Evolutionary conservation across 2,888 invertebrate species (phyloP).

Genomic region (Cistogaster globosa): DNA sequence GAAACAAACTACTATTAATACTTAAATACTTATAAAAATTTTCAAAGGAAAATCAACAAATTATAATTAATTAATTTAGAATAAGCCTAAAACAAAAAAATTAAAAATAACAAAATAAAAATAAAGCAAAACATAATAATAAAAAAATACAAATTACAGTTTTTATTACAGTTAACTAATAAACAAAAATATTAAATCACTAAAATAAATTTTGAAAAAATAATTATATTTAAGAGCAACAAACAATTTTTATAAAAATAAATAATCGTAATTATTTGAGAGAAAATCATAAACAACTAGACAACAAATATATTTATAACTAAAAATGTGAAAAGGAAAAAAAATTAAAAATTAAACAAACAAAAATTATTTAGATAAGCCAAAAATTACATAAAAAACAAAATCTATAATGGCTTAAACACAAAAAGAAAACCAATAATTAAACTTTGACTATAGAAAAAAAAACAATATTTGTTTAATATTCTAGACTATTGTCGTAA

Average conservation of each 20-base stretch:
- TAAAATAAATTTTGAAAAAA: constrained; percentile 3
- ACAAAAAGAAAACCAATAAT: constrained; percentile 23
- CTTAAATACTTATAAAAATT: constrained; percentile 19
- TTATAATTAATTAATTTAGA: constrained; percentile 41
- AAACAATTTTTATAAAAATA: constrained; percentile 19
- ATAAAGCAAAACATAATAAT: constrained; percentile 8
- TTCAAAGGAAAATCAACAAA: constrained; percentile 43
- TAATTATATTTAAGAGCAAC: constrained; percentile 9
- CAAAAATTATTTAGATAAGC: constrained; percentile 40
- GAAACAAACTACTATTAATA: constrained; percentile 33
- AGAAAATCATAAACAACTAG: too few species aligned
- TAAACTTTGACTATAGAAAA: constrained; percentile 10
- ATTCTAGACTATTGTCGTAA: too few species aligned
- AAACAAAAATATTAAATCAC: constrained; percentile 21
- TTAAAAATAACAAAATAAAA: constrained; percentile 33
- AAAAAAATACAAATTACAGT: constrained; percentile 48
- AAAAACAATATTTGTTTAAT: constrained; percentile 13
- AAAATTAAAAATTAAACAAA: background rate
- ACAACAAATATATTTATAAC: background rate
- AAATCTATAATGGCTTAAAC: constrained; percentile 15
- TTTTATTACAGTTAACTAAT: constrained; percentile 54
- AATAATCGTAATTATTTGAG: background rate
- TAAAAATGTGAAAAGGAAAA: background rate
- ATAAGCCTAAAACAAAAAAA: constrained; percentile 38
- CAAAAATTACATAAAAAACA: constrained; percentile 46